phyloP scores from a whole-genome alignment of 1,140 invertebrate species.

The Charaxes varanes region DNA sequence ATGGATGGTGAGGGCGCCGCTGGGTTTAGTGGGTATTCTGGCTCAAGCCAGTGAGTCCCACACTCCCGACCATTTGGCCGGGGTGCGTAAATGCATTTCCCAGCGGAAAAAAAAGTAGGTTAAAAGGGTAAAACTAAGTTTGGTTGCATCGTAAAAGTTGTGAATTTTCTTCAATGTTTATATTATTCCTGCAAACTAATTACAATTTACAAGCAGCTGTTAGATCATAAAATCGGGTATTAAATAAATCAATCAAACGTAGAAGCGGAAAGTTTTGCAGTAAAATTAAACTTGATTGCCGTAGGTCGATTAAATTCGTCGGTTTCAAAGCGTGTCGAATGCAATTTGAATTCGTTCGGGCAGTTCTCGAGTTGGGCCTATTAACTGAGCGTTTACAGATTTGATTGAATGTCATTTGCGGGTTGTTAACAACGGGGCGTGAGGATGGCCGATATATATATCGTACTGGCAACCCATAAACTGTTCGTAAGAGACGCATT shows the following conservation, averaged over 20 bases:
- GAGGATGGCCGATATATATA: neutral
- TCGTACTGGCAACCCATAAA: slow-evolving; percentile 46
- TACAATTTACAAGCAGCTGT: slow-evolving; percentile 15
- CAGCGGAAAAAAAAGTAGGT: too few relatives aligned
- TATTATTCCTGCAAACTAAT: slow-evolving; percentile 15
- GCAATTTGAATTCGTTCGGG: slow-evolving; percentile 30
- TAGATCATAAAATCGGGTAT: slow-evolving; percentile 22
- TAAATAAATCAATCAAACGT: slow-evolving; percentile 25
- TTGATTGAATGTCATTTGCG: slow-evolving; percentile 60
- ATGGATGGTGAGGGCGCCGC: too few relatives aligned
- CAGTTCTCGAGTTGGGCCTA: slow-evolving; percentile 24
- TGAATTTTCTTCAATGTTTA: slow-evolving; percentile 6
- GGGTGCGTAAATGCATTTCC: neutral
- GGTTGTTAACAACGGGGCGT: slow-evolving; percentile 48
- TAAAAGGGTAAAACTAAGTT: too few relatives aligned
- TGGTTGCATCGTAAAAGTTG: slow-evolving; percentile 2
- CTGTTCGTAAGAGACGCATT: too few relatives aligned
- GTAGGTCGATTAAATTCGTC: slow-evolving; percentile 17
- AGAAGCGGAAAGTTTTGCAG: slow-evolving; percentile 24
- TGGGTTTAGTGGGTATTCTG: too few relatives aligned
- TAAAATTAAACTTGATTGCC: slow-evolving; percentile 28
- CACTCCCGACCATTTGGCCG: neutral
- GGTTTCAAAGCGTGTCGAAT: slow-evolving; percentile 26
- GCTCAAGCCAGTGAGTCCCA: too few relatives aligned
- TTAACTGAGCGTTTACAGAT: slow-evolving; percentile 40